Conservation (phyloP, 2,113 vertebrate genomes). For the Mandrillus leucophaeus region DNA sequence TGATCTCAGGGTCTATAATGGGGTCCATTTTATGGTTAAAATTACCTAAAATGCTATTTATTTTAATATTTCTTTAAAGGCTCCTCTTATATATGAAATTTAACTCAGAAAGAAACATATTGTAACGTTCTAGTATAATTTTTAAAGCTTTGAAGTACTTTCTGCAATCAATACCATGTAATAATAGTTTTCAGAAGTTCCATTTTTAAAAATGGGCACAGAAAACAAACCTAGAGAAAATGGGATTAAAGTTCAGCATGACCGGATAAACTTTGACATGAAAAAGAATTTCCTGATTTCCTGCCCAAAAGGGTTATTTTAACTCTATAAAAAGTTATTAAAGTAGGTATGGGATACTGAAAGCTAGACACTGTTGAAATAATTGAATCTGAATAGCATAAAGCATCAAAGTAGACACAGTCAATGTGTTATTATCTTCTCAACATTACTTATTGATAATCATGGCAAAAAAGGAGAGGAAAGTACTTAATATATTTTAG, state of each 20-base stretch:
- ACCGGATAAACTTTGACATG: not conserved
- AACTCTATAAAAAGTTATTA: not conserved
- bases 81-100: not conserved
- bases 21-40: not conserved
- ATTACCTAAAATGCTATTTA: not conserved
- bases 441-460: not conserved
- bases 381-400: not conserved
- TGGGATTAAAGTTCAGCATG: conserved; percentile 34
- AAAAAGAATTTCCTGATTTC: conserved; percentile 54
- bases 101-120: not conserved
- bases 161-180: not conserved
- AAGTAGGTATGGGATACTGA: not conserved
- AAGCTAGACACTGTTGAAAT: not conserved
- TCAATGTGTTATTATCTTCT: not conserved
- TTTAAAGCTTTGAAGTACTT: conserved; percentile 14
- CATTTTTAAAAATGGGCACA: not conserved
- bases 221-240: conserved; percentile 24
- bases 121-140: not conserved
- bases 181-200: not conserved
- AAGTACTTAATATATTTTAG: not conserved
- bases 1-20: not conserved
- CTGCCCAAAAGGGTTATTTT: conserved; percentile 35
- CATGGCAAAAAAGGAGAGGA: not conserved
- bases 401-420: not conserved
- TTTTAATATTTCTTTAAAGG: not conserved